phyloP scores from a whole-genome alignment of 2,888 invertebrate genomes.

The Pegoplata infirma region DNA sequence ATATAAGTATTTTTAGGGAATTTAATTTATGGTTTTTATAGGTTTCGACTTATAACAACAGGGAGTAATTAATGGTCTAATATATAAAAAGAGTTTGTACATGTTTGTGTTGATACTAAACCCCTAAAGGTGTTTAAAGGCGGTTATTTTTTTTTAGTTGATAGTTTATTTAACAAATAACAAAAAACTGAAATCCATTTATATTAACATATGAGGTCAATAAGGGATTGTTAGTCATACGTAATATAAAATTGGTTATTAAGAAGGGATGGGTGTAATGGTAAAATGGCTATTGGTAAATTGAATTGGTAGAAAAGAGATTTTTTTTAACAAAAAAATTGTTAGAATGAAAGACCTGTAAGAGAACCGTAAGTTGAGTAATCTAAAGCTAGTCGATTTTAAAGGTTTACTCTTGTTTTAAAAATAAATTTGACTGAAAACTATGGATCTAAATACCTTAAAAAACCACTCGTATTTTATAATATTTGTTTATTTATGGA shows the following conservation, averaged over 20 bases:
- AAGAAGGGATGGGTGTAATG: background rate
- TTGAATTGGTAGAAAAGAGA: background rate
- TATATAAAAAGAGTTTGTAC: background rate
- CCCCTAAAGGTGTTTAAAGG: conserved; percentile 35
- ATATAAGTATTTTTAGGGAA: conserved; percentile 50
- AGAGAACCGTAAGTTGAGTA: too few relatives aligned
- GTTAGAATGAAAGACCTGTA: too few relatives aligned
- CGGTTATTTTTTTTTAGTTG: conserved; percentile 17
- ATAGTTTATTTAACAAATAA: conserved; percentile 8
- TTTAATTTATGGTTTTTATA: conserved; percentile 63
- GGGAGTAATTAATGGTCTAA: conserved; percentile 60
- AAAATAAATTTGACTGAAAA: too few relatives aligned
- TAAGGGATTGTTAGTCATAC: conserved; percentile 54
- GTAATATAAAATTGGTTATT: background rate
- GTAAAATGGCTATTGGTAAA: too few relatives aligned
- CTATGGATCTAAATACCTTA: too few relatives aligned
- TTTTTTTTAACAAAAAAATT: too few relatives aligned
- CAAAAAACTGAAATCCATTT: conserved; percentile 19
- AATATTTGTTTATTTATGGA: too few relatives aligned
- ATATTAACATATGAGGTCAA: conserved; percentile 62
- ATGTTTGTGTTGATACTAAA: conserved; percentile 24
- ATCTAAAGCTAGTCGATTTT: too few relatives aligned
- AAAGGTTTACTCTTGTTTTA: too few relatives aligned
- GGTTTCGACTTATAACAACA: conserved; percentile 61
- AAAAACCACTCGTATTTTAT: too few relatives aligned